phyloP scores from a whole-genome alignment of 2,888 invertebrate species.

The Callimorpha dominula region DNA sequence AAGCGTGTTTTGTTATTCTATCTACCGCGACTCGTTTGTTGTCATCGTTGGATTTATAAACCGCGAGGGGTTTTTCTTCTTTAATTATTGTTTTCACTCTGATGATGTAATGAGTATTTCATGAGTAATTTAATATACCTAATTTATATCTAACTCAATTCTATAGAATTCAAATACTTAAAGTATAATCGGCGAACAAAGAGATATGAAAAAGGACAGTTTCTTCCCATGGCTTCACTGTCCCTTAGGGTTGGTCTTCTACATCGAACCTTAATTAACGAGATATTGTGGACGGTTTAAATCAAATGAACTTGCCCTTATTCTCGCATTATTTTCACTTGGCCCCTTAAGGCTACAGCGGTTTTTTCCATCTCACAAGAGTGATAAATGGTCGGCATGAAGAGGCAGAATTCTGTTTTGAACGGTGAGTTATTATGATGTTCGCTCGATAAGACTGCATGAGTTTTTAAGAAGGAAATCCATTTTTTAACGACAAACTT shows the following conservation, averaged over 20 bases:
- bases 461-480: constrained; percentile 29
- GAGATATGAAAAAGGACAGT: constrained; percentile 13
- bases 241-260: constrained; percentile 26
- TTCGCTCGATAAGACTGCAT: constrained; percentile 39
- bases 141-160: too few relatives aligned
- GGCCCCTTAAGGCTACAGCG: constrained; percentile 67
- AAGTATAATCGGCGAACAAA: constrained; percentile 16
- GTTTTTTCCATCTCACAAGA: constrained; percentile 71
- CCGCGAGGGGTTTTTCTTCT: too few relatives aligned
- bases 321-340: constrained; percentile 69
- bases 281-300: constrained; percentile 60
- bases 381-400: constrained; percentile 75
- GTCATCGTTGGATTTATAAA: too few relatives aligned
- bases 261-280: constrained; percentile 66
- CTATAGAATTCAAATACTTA: not conserved
- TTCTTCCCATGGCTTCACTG: constrained; percentile 23
- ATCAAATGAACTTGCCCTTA: constrained; percentile 65
- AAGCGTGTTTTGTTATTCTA: too few relatives aligned
- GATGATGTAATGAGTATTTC: too few relatives aligned
- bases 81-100: too few relatives aligned
- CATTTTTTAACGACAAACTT: not conserved
- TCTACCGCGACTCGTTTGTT: too few relatives aligned
- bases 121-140: too few relatives aligned
- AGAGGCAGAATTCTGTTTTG: constrained; percentile 67
- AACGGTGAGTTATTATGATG: constrained; percentile 60